Conservation (phyloP, 2,113 vertebrate genomes). For the Atherinomorus stipes region DNA sequence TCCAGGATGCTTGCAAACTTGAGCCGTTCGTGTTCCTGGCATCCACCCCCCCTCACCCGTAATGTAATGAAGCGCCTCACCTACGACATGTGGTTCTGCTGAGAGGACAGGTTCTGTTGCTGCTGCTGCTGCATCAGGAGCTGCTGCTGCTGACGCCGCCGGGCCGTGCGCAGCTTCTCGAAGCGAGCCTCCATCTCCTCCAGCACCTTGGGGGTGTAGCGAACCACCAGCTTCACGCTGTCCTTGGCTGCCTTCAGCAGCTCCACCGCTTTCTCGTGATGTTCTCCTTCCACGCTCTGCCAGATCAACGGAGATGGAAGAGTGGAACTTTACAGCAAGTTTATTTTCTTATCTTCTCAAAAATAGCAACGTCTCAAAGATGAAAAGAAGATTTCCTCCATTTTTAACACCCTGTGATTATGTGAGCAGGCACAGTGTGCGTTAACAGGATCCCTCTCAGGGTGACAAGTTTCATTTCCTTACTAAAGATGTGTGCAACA, state of each 20-base stretch:
- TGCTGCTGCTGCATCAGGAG: slow-evolving; percentile 92
- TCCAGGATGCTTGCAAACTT: not conserved
- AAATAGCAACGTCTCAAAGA: slow-evolving; percentile 6
- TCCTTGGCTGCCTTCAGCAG: slow-evolving; percentile 97
- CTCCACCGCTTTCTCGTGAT: slow-evolving; percentile 98
- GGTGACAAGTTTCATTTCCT: slow-evolving; percentile 13
- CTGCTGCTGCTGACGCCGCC: slow-evolving; percentile 97
- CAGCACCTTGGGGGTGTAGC: slow-evolving; percentile 98
- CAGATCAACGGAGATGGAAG: not conserved
- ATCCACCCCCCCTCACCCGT: slow-evolving; percentile 43
- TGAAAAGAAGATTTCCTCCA: not conserved
- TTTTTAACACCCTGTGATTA: slow-evolving; percentile 2
- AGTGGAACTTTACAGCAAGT: not conserved
- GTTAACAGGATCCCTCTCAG: not conserved
- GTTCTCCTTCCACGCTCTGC: slow-evolving; percentile 98
- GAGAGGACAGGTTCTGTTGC: slow-evolving; percentile 86
- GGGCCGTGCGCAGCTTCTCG: slow-evolving; percentile 95
- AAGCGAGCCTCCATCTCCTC: slow-evolving; percentile 99
- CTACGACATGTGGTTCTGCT: slow-evolving; percentile 99
- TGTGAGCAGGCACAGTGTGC: not conserved
- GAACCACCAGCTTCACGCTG: slow-evolving; percentile 97
- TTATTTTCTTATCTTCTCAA: slow-evolving; percentile 10
- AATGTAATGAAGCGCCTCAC: slow-evolving; percentile 89
- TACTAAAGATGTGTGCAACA: not conserved
- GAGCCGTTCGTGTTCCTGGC: not conserved